Percentiles rank a stretch among this genome's conserved stretches.
Conservation (phyloP, 2,797 vertebrate species). For the Neosilurus hyrtlii region DNA sequence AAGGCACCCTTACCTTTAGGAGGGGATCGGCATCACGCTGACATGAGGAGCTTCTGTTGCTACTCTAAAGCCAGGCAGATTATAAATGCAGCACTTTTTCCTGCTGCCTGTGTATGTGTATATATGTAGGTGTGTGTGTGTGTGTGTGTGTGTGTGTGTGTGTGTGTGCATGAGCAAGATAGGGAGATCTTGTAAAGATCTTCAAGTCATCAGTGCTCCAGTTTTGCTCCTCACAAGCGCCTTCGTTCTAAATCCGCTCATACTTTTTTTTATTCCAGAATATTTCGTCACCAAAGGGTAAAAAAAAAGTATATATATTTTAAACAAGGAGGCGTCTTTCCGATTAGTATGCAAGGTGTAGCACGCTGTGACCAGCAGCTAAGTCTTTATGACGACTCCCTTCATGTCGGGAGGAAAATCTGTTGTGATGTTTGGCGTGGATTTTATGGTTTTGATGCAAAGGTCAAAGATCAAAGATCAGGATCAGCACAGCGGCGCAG, state of each 20-base stretch:
- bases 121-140: slow-evolving; percentile 59
- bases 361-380: neutral
- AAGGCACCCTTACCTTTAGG: slow-evolving; percentile 79
- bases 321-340: neutral
- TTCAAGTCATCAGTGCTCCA: slow-evolving; percentile 56
- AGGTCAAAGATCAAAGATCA: neutral
- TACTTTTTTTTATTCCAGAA: neutral
- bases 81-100: slow-evolving; percentile 70
- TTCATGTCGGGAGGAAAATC: neutral
- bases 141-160: slow-evolving; percentile 55
- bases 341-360: slow-evolving; percentile 8
- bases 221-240: neutral
- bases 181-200: slow-evolving; percentile 68
- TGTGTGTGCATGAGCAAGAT: slow-evolving; percentile 3
- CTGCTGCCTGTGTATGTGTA: no score
- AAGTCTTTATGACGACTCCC: neutral
- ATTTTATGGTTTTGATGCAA: neutral
- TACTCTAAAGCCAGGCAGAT: slow-evolving; percentile 55
- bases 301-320: no score
- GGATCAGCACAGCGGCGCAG: neutral
- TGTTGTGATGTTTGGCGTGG: neutral
- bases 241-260: neutral
- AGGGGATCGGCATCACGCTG: slow-evolving; percentile 70
- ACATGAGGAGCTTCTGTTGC: slow-evolving; percentile 67
- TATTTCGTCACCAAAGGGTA: neutral